A percentile compares a stretch with the other conserved stretches of the same genome.
Conservation (phyloP, 2,888 invertebrate species). For the Drosophila cognata region DNA sequence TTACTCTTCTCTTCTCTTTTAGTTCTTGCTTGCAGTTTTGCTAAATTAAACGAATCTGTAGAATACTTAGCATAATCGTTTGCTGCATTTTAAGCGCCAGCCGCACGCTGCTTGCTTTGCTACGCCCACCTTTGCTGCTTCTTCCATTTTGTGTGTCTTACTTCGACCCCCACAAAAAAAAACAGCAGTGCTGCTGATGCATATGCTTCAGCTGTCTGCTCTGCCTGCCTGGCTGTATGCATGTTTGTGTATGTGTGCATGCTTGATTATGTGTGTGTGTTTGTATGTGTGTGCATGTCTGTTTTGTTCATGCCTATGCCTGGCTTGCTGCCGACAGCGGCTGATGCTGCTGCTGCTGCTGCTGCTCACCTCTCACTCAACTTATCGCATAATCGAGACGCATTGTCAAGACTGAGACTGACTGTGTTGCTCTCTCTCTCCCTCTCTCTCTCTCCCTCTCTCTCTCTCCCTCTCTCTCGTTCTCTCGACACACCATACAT, state of each 20-base stretch:
- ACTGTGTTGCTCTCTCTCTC: slow-evolving; percentile 15
- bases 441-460: neutral
- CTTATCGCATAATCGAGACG: slow-evolving; percentile 79
- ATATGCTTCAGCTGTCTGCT: slow-evolving; percentile 54
- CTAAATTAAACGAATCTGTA: slow-evolving; percentile 42
- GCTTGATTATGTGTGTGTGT: neutral
- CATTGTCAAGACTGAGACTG: slow-evolving; percentile 68
- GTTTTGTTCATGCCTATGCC: slow-evolving; percentile 25
- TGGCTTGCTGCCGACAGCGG: slow-evolving; percentile 13
- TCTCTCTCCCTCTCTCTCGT: neutral
- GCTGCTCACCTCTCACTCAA: slow-evolving; percentile 62
- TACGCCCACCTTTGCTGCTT: slow-evolving; percentile 39
- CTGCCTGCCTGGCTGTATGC: slow-evolving; percentile 16
- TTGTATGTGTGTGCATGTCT: slow-evolving; percentile 13
- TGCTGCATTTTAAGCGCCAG: slow-evolving; percentile 14
- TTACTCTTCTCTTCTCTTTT: neutral
- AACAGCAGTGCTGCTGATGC: slow-evolving; percentile 32
- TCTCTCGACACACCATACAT: slow-evolving; percentile 14
- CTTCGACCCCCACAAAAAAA: neutral
- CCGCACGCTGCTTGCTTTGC: slow-evolving; percentile 25
- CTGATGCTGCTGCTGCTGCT: slow-evolving; percentile 23
- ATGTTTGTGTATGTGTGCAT: slow-evolving; percentile 9
- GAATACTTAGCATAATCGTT: slow-evolving; percentile 42
- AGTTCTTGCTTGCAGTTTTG: slow-evolving; percentile 1
- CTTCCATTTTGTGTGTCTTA: slow-evolving; percentile 16